A percentile compares a stretch with the other conserved stretches of the same genome.
Conservation (phyloP, 2,113 vertebrate genomes). For the Atrichornis clamosus region DNA sequence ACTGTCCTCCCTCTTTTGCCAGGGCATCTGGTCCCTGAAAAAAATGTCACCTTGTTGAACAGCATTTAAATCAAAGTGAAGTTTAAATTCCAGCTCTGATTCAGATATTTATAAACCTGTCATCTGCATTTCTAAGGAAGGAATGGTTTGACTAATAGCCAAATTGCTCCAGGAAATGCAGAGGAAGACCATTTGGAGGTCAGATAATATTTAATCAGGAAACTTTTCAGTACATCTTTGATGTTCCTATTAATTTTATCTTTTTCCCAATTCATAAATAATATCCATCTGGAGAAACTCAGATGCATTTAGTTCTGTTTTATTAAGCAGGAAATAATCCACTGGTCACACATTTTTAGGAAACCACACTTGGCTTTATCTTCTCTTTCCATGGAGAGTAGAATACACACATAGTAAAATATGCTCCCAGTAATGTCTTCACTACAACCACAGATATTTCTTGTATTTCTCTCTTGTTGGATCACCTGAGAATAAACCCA, state of each 20-base stretch:
- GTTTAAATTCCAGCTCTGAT: background rate
- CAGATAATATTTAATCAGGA: slow-evolving; percentile 31
- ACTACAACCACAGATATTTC: background rate
- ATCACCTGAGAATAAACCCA: slow-evolving; percentile 6
- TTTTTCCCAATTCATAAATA: slow-evolving; percentile 25
- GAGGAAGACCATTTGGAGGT: slow-evolving; percentile 31
- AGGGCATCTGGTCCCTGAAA: background rate
- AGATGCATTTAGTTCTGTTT: background rate
- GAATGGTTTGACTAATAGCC: background rate
- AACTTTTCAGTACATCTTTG: slow-evolving; percentile 36
- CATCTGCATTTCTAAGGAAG: slow-evolving; percentile 27
- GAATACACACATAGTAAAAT: background rate
- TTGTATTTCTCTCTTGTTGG: background rate
- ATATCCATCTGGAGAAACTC: slow-evolving; percentile 41
- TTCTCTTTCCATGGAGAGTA: background rate
- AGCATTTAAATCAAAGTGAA: background rate
- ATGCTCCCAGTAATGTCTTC: background rate
- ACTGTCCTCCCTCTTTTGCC: background rate
- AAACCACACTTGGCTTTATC: slow-evolving; percentile 20
- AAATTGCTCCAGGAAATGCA: slow-evolving; percentile 42
- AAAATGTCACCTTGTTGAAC: background rate
- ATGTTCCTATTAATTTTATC: slow-evolving; percentile 32
- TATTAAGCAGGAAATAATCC: slow-evolving; percentile 44
- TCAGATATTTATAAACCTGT: slow-evolving; percentile 51
- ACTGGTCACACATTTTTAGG: slow-evolving; percentile 17